Base-by-base conservation (phyloP, 2,113 vertebrate species). In the Naja naja region DNA sequence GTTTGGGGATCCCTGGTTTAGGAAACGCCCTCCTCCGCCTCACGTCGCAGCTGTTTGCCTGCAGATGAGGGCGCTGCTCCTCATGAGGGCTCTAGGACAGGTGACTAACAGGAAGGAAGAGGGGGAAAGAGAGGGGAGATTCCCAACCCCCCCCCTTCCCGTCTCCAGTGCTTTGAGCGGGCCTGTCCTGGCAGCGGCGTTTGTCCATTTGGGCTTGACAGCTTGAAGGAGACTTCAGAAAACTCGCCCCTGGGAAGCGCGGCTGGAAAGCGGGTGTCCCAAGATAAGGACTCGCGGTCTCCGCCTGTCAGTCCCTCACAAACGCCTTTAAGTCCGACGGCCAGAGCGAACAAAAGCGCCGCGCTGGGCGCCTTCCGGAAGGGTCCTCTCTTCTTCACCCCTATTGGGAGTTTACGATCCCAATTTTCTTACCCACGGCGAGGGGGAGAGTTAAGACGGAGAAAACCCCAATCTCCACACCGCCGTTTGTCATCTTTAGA, bases 391-490 rank as follows among this genome's bases (percentile, higher is more conserved):
- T 53, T 23, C 52, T 58, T 58, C 56, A 25, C 5, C 56, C 45
- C 34, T 11, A 9, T 88, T 55, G 69, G 23, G 47, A 54, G 25
- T 10, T 89, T 27, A 20, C 47, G 0, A n/a, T 3, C 23, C 49
- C 85, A 16, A 39, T 52, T 87, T 55, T 39, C 34, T 25, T 69
- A 22, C 5, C 53, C 23, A 69, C 0, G 12, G n/a, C 3, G 25
- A 34, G 49, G 11, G n/a, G 20, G 34, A 45, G 23, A 49, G 47
- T 87, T 60, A 47, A 49, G n/a, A n/a, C 5, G 6, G 18, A 4
- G 18, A n/a, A 3, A 16, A 0, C 5, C 49, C 27, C 5, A 4
- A 5, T 12, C 39, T 16, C 3, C 22, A 3, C 0, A 30, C 12
- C 16, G 5, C 23, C 25, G 5, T 30, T 20, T 22, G 43, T 45